Evolutionary conservation across 2,113 vertebrate genomes (phyloP).

Genomic region (Trogon surrucura): DNA sequence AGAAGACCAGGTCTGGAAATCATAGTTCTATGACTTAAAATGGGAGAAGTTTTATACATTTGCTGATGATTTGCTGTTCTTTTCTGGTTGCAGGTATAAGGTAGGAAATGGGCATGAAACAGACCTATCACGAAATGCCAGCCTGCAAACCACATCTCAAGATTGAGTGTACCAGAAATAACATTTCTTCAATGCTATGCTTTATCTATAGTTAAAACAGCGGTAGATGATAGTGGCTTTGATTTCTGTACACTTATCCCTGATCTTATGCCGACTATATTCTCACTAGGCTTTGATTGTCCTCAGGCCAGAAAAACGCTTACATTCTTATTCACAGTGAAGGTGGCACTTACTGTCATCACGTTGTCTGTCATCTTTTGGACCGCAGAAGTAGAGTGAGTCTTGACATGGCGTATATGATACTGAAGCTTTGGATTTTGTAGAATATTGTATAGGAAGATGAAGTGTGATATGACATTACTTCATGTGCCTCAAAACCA

Average conservation of each 20-base stretch:
- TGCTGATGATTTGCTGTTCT: not conserved
- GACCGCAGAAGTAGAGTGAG: not conserved
- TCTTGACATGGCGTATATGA: not conserved
- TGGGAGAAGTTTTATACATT: not conserved
- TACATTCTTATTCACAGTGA: not conserved
- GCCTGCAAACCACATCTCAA: not conserved
- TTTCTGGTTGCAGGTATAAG: not conserved
- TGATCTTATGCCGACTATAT: not conserved
- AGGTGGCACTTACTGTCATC: not conserved
- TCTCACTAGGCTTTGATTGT: not conserved
- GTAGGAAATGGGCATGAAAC: not conserved
- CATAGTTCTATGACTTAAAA: not conserved
- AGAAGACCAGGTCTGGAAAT: not conserved
- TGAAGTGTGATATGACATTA: not conserved
- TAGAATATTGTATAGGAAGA: not conserved
- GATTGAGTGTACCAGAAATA: not conserved
- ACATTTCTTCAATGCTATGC: not conserved
- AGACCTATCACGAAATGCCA: not conserved
- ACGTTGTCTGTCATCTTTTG: not conserved
- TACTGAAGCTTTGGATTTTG: not conserved
- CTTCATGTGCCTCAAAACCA: not conserved
- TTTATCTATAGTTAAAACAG: not conserved
- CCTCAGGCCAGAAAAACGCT: not conserved
- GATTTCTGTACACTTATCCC: not conserved
- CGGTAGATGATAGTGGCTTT: not conserved